Conservation (phyloP, 1,140 invertebrate genomes). For the Polypedilum vanderplanki region DNA sequence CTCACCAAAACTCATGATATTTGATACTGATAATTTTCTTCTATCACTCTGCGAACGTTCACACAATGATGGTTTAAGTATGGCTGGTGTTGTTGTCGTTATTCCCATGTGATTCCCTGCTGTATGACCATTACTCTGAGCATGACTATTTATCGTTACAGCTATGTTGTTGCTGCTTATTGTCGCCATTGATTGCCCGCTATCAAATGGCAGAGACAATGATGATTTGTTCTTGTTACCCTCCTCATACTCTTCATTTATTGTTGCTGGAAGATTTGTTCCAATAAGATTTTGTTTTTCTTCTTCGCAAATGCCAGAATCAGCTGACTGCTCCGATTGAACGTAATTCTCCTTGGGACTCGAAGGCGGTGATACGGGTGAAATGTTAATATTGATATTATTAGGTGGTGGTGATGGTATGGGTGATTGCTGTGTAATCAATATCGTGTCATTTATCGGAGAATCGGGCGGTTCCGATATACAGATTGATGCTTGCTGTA, state of each 20-base stretch:
- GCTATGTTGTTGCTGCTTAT: slow-evolving; percentile 28
- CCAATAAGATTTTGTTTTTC: background rate
- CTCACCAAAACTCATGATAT: slow-evolving; percentile 43
- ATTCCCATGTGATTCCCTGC: background rate
- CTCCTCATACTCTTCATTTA: slow-evolving; percentile 29
- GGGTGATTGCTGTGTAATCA: background rate
- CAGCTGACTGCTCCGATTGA: background rate
- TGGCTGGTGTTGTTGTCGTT: background rate
- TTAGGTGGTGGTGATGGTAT: background rate
- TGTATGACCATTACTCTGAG: background rate
- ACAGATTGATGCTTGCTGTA: slow-evolving; percentile 1
- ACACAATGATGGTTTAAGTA: background rate
- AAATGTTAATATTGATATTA: slow-evolving; percentile 13
- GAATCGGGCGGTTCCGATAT: background rate
- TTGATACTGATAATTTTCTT: slow-evolving; percentile 22
- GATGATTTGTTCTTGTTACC: slow-evolving; percentile 37
- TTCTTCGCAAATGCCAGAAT: background rate
- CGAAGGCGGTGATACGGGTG: background rate
- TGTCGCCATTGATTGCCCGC: slow-evolving; percentile 37
- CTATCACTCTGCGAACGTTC: slow-evolving; percentile 8
- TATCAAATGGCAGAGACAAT: slow-evolving; percentile 39
- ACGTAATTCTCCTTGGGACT: background rate
- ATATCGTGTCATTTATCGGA: background rate
- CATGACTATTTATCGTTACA: background rate
- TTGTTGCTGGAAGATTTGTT: slow-evolving; percentile 29